Evolutionary conservation across 2,797 vertebrate genomes (phyloP).

Genomic region (Loriculus beryllinus): DNA sequence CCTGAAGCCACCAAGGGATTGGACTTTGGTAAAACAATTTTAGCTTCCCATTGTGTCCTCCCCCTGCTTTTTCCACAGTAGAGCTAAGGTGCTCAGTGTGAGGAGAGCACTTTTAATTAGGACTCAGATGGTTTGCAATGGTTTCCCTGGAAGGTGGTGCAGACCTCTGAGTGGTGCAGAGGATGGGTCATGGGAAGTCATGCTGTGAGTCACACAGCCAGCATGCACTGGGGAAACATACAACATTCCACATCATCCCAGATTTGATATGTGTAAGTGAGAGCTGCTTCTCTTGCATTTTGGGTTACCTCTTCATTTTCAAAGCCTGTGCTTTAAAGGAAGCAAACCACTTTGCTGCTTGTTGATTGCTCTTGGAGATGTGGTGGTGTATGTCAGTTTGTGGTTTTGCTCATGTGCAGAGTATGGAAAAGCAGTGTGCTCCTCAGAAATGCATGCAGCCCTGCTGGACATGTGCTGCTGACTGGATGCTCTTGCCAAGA

Average conservation of each 20-base stretch:
- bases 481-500: neutral
- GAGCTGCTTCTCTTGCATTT: neutral
- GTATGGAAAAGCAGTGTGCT: neutral
- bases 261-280: neutral
- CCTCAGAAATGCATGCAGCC: rapidly evolving
- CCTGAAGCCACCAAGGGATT: neutral
- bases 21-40: neutral
- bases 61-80: neutral
- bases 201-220: neutral
- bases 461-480: neutral
- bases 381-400: neutral
- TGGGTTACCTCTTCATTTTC: neutral
- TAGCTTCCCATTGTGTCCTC: neutral
- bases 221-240: rapidly evolving
- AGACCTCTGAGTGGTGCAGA: rapidly evolving
- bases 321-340: neutral
- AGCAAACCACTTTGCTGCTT: neutral
- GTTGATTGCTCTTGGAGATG: neutral
- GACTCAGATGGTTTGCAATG: neutral
- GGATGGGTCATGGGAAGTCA: rapidly evolving
- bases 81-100: neutral
- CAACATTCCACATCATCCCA: neutral
- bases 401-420: rapidly evolving
- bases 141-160: neutral
- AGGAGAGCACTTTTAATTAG: neutral